Base-by-base conservation (phyloP, 2,113 vertebrate genomes). In the Picathartes gymnocephalus region DNA sequence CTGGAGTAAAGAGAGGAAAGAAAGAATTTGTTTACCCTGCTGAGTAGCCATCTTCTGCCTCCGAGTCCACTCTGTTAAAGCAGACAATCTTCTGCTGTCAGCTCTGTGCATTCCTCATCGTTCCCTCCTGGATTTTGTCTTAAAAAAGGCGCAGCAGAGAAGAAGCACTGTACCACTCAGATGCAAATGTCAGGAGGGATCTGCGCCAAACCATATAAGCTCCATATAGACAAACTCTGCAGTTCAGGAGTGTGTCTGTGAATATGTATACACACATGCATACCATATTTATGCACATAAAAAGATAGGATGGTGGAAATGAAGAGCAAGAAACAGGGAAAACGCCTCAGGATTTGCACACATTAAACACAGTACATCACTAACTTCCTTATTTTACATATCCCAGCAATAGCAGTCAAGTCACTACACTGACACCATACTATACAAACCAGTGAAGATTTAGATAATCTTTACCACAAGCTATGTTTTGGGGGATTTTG, bases 181-280 rank as follows among this genome's bases (percentile, higher is more conserved):
- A 13, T 70, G 45, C 11, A 57, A 60, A 81, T 5, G 23, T 4
- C 33, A 60, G 33, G 39, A 69, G 47, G 22, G 47, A 60, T 80
- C 19, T 80, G 4, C 14, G 1, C 13, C 37, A 84, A 77, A 65
- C 3, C 6, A 21, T n/a, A 13, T 61, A 47, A 83, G 4, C 15
- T 68, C 33, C 31, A 10, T 23, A 6, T 2, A 69, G 20, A 53
- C 4, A 77, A 83, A 44, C 23, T 65, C 40, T 64, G 40, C 48
- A 48, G 7, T 44, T 72, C 33, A 11, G 33, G 16, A 50, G 17
- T 7, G 5, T 39, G 6, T 60, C 7, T 47, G 3, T 51, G 3
- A 31, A 3, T 27, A 11, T 17, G 10, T 11, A 37, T 4, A 42
- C 10, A 24, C 1, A 15, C 10, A 45, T 25, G 31, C 3, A 9